These are phyloP conservation scores for Nymphalis io DNA, from an alignment of 1,140 invertebrate genomes.

Conservation along the genomic window DNA sequence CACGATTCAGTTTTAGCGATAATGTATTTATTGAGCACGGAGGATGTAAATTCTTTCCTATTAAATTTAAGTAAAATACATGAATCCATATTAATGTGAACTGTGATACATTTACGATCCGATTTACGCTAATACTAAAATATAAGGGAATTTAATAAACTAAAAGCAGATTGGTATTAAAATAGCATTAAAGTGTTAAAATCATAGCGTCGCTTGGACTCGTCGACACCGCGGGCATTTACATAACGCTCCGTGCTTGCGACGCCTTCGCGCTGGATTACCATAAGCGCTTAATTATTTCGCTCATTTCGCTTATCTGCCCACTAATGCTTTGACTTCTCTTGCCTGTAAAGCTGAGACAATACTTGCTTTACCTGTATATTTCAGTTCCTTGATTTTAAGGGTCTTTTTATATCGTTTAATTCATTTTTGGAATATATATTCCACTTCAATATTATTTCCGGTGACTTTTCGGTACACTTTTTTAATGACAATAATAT, in stretches of 20 bases:
- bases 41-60: no score
- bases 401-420: neutral
- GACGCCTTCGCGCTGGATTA: constrained; percentile 47
- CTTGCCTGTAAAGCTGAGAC: constrained; percentile 21
- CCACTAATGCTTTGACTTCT: constrained; percentile 63
- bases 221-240: constrained; percentile 46
- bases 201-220: constrained; percentile 34
- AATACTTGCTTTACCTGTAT: constrained; percentile 17
- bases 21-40: no score
- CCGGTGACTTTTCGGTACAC: no score
- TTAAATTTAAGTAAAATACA: no score
- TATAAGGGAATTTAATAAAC: constrained; percentile 14
- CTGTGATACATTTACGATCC: neutral
- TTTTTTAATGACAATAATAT: neutral
- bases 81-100: neutral
- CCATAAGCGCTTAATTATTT: constrained; percentile 71
- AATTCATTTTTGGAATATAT: neutral
- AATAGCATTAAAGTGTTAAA: constrained; percentile 35
- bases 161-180: constrained; percentile 29
- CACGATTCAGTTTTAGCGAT: no score
- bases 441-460: no score
- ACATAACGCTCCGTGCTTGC: constrained; percentile 58
- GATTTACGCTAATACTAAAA: neutral
- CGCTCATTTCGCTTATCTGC: constrained; percentile 56
- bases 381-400: neutral